These are phyloP conservation scores for Chascanopsetta lugubris DNA, from an alignment of 2,113 vertebrate genomes.

Conservation along the genomic window DNA sequence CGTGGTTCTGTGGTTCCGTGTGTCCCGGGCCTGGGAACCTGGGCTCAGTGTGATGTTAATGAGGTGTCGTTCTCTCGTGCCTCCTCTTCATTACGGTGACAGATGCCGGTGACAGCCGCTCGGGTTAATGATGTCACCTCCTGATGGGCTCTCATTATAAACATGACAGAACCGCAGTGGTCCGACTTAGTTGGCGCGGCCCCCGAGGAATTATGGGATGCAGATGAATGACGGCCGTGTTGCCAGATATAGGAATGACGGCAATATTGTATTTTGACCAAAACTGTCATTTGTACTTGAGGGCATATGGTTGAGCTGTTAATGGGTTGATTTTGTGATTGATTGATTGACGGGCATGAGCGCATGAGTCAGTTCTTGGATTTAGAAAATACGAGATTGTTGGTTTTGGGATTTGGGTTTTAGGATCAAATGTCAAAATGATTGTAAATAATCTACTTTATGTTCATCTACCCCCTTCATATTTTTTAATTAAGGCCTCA, in stretches of 20 bases:
- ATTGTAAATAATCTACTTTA: no score
- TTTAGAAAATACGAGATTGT: no score
- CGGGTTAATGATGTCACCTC: conserved; percentile 44
- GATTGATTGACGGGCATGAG: background rate
- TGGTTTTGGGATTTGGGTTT: no score
- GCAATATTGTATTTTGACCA: no score
- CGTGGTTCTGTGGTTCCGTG: no score
- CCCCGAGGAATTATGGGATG: background rate
- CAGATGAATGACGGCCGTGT: background rate
- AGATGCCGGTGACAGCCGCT: conserved; percentile 35
- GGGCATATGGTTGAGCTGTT: no score
- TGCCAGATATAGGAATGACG: no score
- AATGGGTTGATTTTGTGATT: no score
- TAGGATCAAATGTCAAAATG: no score
- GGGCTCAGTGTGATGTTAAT: conserved; percentile 32
- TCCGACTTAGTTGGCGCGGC: background rate
- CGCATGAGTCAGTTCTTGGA: background rate
- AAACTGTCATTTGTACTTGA: no score
- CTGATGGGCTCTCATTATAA: conserved; percentile 27
- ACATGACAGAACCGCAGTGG: background rate
- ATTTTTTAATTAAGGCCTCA: no score
- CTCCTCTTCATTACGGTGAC: conserved; percentile 55
- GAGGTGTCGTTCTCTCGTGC: conserved; percentile 27
- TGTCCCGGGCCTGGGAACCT: background rate
- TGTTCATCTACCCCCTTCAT: no score